Percentiles rank a stretch among this genome's conserved stretches.
These are phyloP conservation scores for Grapholita molesta DNA, from an alignment of 1,140 invertebrate species.

Conservation along the genomic window DNA sequence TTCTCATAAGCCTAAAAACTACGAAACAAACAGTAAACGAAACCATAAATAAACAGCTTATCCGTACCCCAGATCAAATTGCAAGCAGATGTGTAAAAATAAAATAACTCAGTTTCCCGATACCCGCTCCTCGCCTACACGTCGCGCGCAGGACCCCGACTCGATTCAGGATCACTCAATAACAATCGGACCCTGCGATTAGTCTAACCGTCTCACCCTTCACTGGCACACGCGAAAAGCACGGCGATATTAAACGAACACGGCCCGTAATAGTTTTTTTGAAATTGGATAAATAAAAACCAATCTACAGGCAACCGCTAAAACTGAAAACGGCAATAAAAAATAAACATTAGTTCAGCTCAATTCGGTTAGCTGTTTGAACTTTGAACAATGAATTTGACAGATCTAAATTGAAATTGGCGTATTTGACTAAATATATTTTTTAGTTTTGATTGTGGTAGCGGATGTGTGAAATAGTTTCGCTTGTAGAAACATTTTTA, in stretches of 20 bases:
- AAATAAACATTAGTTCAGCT: constrained; percentile 8
- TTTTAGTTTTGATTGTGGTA: background rate
- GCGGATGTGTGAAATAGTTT: background rate
- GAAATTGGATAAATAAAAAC: background rate
- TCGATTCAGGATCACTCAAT: constrained; percentile 7
- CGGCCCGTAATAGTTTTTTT: background rate
- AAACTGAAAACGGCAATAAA: background rate
- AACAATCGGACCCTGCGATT: background rate
- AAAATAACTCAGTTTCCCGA: background rate
- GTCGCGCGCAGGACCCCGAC: background rate
- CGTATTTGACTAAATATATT: background rate
- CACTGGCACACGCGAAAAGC: background rate
- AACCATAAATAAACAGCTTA: background rate
- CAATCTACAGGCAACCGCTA: background rate
- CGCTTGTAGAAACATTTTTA: too few relatives aligned
- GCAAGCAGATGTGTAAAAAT: constrained; percentile 2
- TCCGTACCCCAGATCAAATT: background rate
- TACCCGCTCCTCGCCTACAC: background rate
- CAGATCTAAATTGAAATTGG: background rate
- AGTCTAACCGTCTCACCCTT: constrained; percentile 11
- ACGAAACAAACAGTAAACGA: background rate
- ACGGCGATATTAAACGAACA: background rate
- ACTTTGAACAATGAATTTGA: background rate
- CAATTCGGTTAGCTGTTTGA: background rate
- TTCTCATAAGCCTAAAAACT: background rate